Evolutionary conservation across 2,888 invertebrate species (phyloP).

Genomic region (Eumacrocentrus americanus): DNA sequence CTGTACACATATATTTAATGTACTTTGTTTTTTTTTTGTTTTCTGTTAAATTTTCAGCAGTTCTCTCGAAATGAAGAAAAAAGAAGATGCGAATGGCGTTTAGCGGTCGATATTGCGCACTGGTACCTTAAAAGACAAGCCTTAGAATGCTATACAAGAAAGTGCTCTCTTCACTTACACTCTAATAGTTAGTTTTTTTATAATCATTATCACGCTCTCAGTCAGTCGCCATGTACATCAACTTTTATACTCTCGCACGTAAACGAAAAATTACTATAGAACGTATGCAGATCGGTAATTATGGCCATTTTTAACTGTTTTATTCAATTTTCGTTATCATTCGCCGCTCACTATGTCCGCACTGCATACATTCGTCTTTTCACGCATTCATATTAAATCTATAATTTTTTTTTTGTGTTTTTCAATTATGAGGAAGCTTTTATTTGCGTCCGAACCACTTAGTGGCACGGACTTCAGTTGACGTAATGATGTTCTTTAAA

Average conservation of each 20-base stretch:
- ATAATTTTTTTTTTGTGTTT: slow-evolving; percentile 19
- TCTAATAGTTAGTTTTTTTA: slow-evolving; percentile 33
- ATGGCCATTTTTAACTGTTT: slow-evolving; percentile 38
- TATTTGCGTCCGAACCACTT: neutral
- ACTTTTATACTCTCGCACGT: neutral
- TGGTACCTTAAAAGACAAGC: neutral
- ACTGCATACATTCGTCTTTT: slow-evolving; percentile 15
- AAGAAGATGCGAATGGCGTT: slow-evolving; percentile 22
- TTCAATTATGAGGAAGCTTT: slow-evolving; percentile 20
- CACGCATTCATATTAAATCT: slow-evolving; percentile 17
- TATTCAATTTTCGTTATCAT: slow-evolving; percentile 12
- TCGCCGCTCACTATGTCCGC: neutral
- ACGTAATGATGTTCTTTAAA: neutral
- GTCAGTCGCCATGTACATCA: neutral
- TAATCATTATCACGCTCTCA: neutral
- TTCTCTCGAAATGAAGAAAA: too few species aligned
- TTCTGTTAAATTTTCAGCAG: too few species aligned
- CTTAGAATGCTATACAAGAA: neutral
- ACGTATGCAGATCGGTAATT: slow-evolving; percentile 33
- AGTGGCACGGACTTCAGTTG: slow-evolving; percentile 1
- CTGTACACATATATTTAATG: too few species aligned
- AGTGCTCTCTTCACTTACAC: neutral
- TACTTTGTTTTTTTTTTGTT: slow-evolving; percentile 24
- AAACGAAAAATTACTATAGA: slow-evolving; percentile 18
- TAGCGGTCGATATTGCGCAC: neutral